phyloP scores from a whole-genome alignment of 2,888 invertebrate species.

The Gibbula magus region DNA sequence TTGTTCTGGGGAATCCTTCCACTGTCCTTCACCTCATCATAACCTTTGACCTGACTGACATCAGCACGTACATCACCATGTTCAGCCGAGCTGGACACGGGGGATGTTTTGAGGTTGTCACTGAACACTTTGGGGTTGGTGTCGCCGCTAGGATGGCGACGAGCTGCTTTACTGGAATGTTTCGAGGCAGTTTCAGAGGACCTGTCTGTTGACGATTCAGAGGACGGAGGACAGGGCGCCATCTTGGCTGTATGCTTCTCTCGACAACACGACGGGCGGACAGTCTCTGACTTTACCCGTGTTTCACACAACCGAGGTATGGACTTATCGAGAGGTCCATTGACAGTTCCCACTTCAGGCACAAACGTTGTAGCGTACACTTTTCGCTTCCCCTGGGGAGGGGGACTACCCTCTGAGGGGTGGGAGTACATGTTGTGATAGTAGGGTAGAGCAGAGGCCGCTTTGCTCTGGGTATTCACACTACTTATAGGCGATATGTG shows the following conservation, averaged over 20 bases:
- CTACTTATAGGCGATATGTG: slow-evolving; percentile 22
- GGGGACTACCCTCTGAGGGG: slow-evolving; percentile 38
- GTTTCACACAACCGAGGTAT: slow-evolving; percentile 33
- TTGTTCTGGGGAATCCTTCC: neutral
- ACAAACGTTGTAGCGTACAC: slow-evolving; percentile 68
- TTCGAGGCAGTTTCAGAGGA: slow-evolving; percentile 19
- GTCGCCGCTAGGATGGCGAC: neutral
- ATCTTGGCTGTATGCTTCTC: slow-evolving; percentile 15
- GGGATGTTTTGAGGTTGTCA: neutral
- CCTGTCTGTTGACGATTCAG: slow-evolving; percentile 1
- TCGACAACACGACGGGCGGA: slow-evolving; percentile 26
- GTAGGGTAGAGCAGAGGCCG: slow-evolving; percentile 59
- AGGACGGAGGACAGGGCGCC: neutral
- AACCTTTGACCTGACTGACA: neutral
- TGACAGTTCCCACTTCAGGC: slow-evolving; percentile 65
- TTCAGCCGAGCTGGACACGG: slow-evolving; percentile 4
- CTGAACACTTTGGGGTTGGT: neutral
- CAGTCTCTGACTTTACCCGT: slow-evolving; percentile 13
- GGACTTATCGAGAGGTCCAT: slow-evolving; percentile 38
- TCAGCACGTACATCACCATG: neutral
- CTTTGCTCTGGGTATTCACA: slow-evolving; percentile 28
- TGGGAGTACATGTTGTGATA: slow-evolving; percentile 64
- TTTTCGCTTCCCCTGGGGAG: slow-evolving; percentile 46
- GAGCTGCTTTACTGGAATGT: neutral
- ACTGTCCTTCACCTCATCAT: neutral